Evolutionary conservation across 1,140 invertebrate species (phyloP), one percentile per base, ranked within the genome.

Genomic region (Drosophila novamexicana): DNA sequence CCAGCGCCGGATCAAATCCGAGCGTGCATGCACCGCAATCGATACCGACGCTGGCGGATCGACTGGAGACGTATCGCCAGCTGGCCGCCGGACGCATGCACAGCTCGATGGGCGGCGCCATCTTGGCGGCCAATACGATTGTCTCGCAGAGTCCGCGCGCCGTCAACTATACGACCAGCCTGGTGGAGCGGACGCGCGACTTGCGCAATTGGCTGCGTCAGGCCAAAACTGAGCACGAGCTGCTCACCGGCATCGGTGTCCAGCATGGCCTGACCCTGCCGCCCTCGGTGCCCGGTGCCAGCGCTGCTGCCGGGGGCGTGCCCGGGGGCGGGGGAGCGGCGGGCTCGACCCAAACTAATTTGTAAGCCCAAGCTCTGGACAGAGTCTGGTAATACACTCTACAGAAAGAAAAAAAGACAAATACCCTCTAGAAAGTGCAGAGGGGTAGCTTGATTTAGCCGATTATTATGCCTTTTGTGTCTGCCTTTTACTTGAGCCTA

Each of bases 171-270:
- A 82, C 93, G 14, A 93, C 94, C 2, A 95, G 94, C 42, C 81
- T 96, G 22, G 94, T 95, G 44, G 95, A 96, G 77, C 93, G 95
- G 40, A 95, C 95, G 0, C 92, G 94, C 53, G 95, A 95, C 71
- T 90, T 95, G 32, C 93, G 95, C 57, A 95, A 95, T 77, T 95
- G 95, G 95, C 77, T 96, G 44, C 71, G 85, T 2, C 91, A 91
- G 66, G 91, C 91, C 0, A 92, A 92, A 59, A 92, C 79, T 14
- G 91, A 92, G 54, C 91, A 92, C 14, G 91, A 92, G 7, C 32
- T 92, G 9, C 62, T 92, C 6, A 74, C 73, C 1, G 75, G 76
- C 9, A 76, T 84, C 64, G 67, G 78, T 6, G 54, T 63, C 9
- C 77, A 81, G 42, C 77, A 74, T 7, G 67, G 72, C 0, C 50